Evolutionary conservation across 2,113 vertebrate species (phyloP), one percentile per base, ranked within the genome.

Genomic region (Seriola aureovittata): DNA sequence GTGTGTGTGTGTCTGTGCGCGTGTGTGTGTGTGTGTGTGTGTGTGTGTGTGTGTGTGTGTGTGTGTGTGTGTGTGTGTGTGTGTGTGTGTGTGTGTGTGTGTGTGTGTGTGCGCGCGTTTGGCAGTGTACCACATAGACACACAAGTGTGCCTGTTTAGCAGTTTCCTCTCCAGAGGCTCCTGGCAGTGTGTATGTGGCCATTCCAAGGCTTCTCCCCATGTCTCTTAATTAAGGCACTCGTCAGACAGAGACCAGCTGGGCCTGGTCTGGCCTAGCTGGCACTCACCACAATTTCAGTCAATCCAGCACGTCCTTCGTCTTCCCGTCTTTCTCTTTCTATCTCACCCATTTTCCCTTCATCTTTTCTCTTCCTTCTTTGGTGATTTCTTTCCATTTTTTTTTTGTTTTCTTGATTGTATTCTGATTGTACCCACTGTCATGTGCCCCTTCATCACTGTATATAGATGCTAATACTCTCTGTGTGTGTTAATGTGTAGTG

Each of bases 151-250:
- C 70, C 85, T 90, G 91, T 89, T 91, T 91, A 85, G 86, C 87
- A 87, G 89, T 73, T 88, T 88, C 84, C 88, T 86, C 93, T 93
- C 92, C 86, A 90, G 92, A 91, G 92, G 86, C 85, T 86, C 69
- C 71, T 78, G 72, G 71, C 80, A 65, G 83, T 86, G 91, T 91
- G 91, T 86, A 78, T 71, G 88, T 87, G 92, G 86, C 85, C 88
- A 89, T 88, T 91, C 90, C 85, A 79, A 84, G 91, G 80, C 85
- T 88, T 92, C 89, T 88, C 78, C 82, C 76, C 86, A 75, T 83
- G 92, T 93, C 93, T 94, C 93, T 94, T 94, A 93, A 94, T 94
- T 94, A 94, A 94, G 89, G 89, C 85, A 25, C 88, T 91, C 88
- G 79, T 92, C 92, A 93, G 91, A 93, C 91, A 86, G 74, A 90